Evolutionary conservation across 2,888 invertebrate species (phyloP).

Genomic region (Amblyjoppa fuscipennis): DNA sequence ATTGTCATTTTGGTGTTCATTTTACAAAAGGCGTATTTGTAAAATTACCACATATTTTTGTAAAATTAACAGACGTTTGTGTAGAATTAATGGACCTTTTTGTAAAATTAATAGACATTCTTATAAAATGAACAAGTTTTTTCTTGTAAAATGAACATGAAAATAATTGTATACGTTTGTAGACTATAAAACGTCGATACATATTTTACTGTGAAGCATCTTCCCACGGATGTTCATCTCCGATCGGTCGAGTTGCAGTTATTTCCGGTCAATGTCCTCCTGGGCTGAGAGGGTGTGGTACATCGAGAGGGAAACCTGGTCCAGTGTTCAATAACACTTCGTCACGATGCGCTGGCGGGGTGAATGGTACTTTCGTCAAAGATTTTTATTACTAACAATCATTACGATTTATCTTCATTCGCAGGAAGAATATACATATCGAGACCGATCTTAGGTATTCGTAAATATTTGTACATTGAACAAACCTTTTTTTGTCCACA

Average conservation of each 20-base stretch:
- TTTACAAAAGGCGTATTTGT: too few species aligned
- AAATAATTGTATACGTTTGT: too few species aligned
- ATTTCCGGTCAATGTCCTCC: conserved; percentile 2
- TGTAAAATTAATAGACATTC: too few species aligned
- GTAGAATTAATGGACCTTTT: too few species aligned
- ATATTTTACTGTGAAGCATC: not conserved
- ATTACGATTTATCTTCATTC: not conserved
- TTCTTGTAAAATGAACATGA: too few species aligned
- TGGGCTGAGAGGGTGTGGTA: not conserved
- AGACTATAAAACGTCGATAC: too few species aligned
- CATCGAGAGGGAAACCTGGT: not conserved
- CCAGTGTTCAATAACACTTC: conserved; percentile 4
- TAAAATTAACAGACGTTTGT: too few species aligned
- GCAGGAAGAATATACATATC: not conserved
- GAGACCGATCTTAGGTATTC: not conserved
- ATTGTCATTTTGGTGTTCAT: too few species aligned
- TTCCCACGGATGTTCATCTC: conserved; percentile 24
- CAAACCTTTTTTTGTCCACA: too few species aligned
- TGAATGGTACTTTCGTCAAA: not conserved
- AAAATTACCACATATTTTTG: too few species aligned
- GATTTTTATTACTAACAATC: not conserved
- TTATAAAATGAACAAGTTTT: too few species aligned
- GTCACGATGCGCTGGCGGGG: conserved; percentile 28
- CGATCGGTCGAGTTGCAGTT: conserved; percentile 11
- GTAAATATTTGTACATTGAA: too few species aligned